Base-by-base conservation (phyloP, 2,888 invertebrate species). In the Scaptomyza parva region DNA sequence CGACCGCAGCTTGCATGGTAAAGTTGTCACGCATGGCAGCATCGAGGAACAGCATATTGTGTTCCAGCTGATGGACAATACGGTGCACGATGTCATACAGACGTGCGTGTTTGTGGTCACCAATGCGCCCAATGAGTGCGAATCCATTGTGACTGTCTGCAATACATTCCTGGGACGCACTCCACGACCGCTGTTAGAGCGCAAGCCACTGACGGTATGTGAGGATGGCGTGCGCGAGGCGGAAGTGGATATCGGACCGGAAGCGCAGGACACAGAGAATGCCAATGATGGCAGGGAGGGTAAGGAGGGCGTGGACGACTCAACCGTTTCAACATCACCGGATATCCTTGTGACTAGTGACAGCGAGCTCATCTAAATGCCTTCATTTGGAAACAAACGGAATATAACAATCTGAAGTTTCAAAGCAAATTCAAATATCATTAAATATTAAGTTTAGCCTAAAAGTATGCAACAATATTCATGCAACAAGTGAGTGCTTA, bases 61-160 rank as follows among this genome's bases (percentile, higher is more conserved):
- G 59, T 89, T 89, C 63, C 89, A 89, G 55, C 88, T 88, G 51
- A 83, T 89, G 70, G 89, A 89, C 68, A 86, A 90, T 61, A 90
- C 90, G 4, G 75, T 75, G 14, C 74, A 84, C 58, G 89, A 90
- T 58, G 80, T 90, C 51, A 88, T 89, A 41, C 90, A 89, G 70
- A 86, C 78, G 61, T 89, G 89, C 72, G 89, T 86, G 41, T 90
- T 89, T 74, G 82, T 83, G 57, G 59, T 89, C 18, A 71, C 76
- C 64, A 68, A 66, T 54, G 62, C 54, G 26, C 81, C 82, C 26
- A 83, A 76, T n/a, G 76, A 79, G 61, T 89, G 89, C 45, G 89
- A 90, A 67, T 71, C 77, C 17, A 90, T 89, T 72, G 75, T 77
- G 53, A 88, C 84, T n/a, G 73, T 79, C 17, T 89, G 90, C 66